These are phyloP conservation scores for Indri indri DNA, from an alignment of 2,113 vertebrate genomes.

Conservation along the genomic window DNA sequence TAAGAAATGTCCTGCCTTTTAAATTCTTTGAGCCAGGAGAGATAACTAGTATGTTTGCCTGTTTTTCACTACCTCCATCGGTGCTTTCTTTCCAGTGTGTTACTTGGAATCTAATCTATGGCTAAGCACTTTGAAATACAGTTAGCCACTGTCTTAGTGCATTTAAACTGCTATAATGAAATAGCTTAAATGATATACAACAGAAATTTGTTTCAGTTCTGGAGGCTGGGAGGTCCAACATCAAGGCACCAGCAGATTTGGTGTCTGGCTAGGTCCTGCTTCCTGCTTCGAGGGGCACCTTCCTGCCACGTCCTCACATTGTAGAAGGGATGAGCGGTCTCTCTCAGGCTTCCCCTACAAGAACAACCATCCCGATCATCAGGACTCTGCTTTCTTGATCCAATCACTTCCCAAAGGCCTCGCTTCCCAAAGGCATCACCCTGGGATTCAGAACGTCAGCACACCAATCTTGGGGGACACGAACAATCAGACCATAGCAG, in stretches of 20 bases:
- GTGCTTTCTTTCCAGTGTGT: constrained; percentile 49
- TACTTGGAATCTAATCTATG: constrained; percentile 35
- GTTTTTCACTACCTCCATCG: constrained; percentile 43
- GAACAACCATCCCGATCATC: background rate
- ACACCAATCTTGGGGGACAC: background rate
- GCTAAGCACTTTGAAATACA: background rate
- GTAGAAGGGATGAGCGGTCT: too few relatives aligned
- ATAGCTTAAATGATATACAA: background rate
- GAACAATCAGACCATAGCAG: accelerated
- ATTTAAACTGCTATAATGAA: background rate
- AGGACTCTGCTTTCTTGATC: background rate
- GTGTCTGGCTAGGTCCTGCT: too few relatives aligned
- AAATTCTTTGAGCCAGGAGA: constrained; percentile 44
- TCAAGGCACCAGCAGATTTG: background rate
- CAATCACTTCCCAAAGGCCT: background rate
- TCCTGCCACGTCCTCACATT: background rate
- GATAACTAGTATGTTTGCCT: constrained; percentile 33
- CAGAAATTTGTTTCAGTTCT: background rate
- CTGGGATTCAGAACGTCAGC: background rate
- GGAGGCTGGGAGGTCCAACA: background rate
- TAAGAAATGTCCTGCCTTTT: constrained; percentile 65
- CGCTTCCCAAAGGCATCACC: too few relatives aligned
- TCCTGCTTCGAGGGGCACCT: background rate
- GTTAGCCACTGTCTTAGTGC: background rate
- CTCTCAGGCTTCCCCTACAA: background rate